Evolutionary conservation across 1,140 invertebrate genomes (phyloP).

Genomic region (Achatina immaculata): DNA sequence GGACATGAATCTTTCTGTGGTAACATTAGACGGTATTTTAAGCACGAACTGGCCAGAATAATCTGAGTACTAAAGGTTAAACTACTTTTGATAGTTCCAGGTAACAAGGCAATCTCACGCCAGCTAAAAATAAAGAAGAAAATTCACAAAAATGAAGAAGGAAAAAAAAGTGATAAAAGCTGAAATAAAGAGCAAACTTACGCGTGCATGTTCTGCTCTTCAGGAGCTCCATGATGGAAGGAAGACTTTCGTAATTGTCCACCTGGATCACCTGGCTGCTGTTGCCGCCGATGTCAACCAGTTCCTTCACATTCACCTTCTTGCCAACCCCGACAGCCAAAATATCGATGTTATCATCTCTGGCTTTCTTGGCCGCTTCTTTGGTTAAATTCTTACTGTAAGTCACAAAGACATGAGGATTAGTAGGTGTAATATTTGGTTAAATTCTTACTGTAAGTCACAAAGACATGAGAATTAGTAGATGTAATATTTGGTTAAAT

Average conservation of each 20-base stretch:
- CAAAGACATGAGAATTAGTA: not conserved
- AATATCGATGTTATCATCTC: conserved; percentile 42
- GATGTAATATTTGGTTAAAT: not conserved
- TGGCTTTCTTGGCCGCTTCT: conserved; percentile 37
- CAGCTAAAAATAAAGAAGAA: not conserved
- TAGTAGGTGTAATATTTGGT: not conserved
- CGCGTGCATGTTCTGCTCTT: not conserved
- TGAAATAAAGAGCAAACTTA: not conserved
- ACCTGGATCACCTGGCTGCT: not conserved
- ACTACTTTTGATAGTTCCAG: not conserved
- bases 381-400: conserved; percentile 1
- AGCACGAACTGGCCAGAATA: not conserved
- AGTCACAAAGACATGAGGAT: no score
- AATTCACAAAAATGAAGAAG: not conserved
- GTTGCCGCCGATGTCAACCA: conserved; percentile 42
- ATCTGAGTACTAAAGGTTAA: not conserved
- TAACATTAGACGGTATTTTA: not conserved
- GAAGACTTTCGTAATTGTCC: not conserved
- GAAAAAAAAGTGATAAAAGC: not conserved
- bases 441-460: not conserved
- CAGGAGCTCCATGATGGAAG: not conserved
- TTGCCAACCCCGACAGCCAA: conserved; percentile 53
- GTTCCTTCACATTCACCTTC: conserved; percentile 36
- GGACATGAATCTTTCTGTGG: not conserved
- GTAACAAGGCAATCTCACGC: not conserved